Evolutionary conservation across 2,888 invertebrate genomes (phyloP), one percentile per base, ranked within the genome.

Genomic region (Hemithea aestivaria): DNA sequence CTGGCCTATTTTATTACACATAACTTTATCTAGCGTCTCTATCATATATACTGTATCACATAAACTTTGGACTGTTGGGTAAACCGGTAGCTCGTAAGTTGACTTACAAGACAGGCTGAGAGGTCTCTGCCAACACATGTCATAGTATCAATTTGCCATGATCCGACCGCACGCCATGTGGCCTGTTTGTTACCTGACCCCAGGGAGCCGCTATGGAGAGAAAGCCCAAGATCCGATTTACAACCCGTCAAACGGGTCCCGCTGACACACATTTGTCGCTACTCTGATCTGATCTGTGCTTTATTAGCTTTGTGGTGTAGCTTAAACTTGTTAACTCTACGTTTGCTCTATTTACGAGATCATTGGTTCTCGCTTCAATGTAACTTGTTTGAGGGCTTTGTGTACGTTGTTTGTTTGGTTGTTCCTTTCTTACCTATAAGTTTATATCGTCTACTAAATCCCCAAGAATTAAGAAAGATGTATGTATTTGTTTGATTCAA

Each of bases 201-300:
- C 58, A 62, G 69, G 61, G 40, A 40, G 40, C 40, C 35, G 45
- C 48, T 43, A 49, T 38, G 45, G 48, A 51, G 58, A 48, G 58
- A 58, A 58, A 58, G 56, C 53, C 55, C 47, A 39, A 48, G 50
- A 42, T 45, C 42, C 47, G 45, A 48, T 48, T 42, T 41, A 48
- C 46, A 63, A 81, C 82, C 70, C 70, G 83, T 80, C 70, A 27
- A 56, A 78, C 83, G 68, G 65, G 79, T 78, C 58, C 58, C 56
- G 57, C 52, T 66, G 70, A 64, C 76, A 73, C 53, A 76, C 67
- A 71, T 71, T 62, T 56, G 58, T 60, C 58, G 33, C 38, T 32
- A 32, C 32, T 36, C 37, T 40, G 56, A 50, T 50, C 50, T 48
- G 53, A 46, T 53, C 44, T 28, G 47, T 48, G 53, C 38, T 46